phyloP scores from a whole-genome alignment of 2,888 invertebrate species.

The Mythimna albipuncta region DNA sequence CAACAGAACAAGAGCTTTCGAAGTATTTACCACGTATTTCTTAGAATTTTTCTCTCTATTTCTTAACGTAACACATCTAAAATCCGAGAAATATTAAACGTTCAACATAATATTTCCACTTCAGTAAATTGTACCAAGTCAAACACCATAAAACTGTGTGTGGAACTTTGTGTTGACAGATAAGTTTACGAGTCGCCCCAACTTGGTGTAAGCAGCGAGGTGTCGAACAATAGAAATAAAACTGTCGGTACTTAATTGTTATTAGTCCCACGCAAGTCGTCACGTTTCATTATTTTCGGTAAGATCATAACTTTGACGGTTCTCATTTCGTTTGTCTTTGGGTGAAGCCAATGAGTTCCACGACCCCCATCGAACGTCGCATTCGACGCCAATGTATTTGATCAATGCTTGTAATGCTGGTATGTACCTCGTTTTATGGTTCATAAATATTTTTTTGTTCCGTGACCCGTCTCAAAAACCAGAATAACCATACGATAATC shows the following conservation, averaged over 20 bases:
- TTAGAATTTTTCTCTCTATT: conserved; percentile 14
- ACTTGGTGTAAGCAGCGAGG: conserved; percentile 57
- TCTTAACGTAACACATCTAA: conserved; percentile 1
- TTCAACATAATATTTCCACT: conserved; percentile 32
- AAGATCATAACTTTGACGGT: conserved; percentile 39
- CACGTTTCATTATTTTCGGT: conserved; percentile 47
- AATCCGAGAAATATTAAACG: conserved; percentile 41
- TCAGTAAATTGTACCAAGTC: conserved; percentile 50
- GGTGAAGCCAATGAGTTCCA: conserved; percentile 44
- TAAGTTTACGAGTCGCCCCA: conserved; percentile 62
- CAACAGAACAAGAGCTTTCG: conserved; percentile 16
- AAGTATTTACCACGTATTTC: conserved; percentile 23
- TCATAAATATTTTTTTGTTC: conserved; percentile 81
- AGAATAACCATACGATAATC: conserved; percentile 85
- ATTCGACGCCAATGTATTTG: conserved; percentile 72
- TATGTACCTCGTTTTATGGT: conserved; percentile 77
- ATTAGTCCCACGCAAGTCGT: conserved; percentile 51
- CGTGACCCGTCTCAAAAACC: conserved; percentile 81
- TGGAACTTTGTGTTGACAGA: conserved; percentile 64
- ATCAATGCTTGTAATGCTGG: conserved; percentile 75
- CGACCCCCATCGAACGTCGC: conserved; percentile 44
- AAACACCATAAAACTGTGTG: conserved; percentile 53
- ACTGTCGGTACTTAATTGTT: conserved; percentile 64
- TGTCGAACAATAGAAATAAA: conserved; percentile 64
- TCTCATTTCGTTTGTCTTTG: conserved; percentile 36